Percentiles rank a stretch among this genome's conserved stretches.
Conservation (phyloP, 2,797 vertebrate genomes). For the Enteromius afrohamiltoni region DNA sequence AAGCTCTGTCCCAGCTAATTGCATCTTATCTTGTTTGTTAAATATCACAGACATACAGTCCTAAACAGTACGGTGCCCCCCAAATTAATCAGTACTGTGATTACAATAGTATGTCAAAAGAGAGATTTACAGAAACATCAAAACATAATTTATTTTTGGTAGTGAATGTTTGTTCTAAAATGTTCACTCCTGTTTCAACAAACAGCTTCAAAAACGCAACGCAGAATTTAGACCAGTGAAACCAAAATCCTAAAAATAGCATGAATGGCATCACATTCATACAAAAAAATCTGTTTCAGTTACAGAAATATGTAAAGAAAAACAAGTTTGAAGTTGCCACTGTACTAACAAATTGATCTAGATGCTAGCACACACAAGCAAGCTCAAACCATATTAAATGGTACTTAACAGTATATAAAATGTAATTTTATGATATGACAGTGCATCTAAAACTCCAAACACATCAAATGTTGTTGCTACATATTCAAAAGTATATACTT, state of each 20-base stretch:
- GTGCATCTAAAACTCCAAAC: too few species aligned
- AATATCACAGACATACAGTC: constrained; percentile 6
- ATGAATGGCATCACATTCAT: background rate
- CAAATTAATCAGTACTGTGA: background rate
- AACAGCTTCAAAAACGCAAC: background rate
- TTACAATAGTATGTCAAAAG: background rate
- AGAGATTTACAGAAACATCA: background rate
- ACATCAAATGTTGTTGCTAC: background rate
- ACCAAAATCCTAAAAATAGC: constrained; percentile 10
- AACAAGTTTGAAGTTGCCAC: background rate
- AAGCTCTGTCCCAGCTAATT: background rate
- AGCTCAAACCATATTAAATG: background rate
- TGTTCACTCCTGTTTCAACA: background rate
- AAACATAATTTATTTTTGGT: background rate
- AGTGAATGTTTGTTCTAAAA: background rate
- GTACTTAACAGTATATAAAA: background rate
- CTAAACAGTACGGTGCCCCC: background rate
- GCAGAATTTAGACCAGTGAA: background rate
- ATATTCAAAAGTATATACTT: background rate
- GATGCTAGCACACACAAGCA: background rate
- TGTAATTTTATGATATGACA: background rate
- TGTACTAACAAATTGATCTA: background rate
- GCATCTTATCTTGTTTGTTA: background rate
- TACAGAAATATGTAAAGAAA: background rate
- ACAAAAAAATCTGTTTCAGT: too few species aligned